Evolutionary conservation across 1,140 invertebrate species (phyloP), one percentile per base, ranked within the genome.

Genomic region (Dendroctonus ponderosae): DNA sequence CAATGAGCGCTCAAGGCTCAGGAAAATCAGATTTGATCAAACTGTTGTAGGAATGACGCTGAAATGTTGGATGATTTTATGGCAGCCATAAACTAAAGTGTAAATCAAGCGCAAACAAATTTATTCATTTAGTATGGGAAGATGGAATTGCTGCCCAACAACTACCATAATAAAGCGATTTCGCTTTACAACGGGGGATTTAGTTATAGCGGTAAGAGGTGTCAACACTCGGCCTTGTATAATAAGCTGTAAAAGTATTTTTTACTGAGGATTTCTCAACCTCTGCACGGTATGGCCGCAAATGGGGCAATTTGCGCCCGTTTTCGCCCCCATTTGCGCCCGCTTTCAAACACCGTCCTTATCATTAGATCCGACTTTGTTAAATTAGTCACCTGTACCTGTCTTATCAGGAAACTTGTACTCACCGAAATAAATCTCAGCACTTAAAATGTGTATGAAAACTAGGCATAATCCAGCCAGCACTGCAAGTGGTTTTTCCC

Each of bases 141-240:
- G 41, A 65, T 59, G 63, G 43, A 59, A 50, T 48, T 65, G 63
- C 51, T 57, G 53, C 54, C 44, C 53, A 57, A 49, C 51, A 46
- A 64, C 26, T 15, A 11, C 39, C 8, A 41, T 14, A 39, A 46
- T 46, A 46, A 56, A 38, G 39, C 26, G 49, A 60, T 60, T 49
- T 65, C 50, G n/a, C 43, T 14, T 42, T 12, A 57, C 48, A 48
- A 58, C 53, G 63, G 63, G 42, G 63, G 63, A 65, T 65, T 65
- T 58, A 65, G 51, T 63, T 63, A 60, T 48, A 65, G 54, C 63
- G 53, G 53, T 52, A 65, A 59, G 51, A 65, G 63, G 63, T 65
- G 63, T 65, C 63, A 65, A 57, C 50, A 58, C 41, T 57, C 54
- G 63, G 63, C 63, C 63, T 65, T 65, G 63, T 58, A 15, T 42